A percentile compares a stretch with the other conserved stretches of the same genome.
phyloP scores from a whole-genome alignment of 2,113 vertebrate genomes.

The Cygnus buccinator region DNA sequence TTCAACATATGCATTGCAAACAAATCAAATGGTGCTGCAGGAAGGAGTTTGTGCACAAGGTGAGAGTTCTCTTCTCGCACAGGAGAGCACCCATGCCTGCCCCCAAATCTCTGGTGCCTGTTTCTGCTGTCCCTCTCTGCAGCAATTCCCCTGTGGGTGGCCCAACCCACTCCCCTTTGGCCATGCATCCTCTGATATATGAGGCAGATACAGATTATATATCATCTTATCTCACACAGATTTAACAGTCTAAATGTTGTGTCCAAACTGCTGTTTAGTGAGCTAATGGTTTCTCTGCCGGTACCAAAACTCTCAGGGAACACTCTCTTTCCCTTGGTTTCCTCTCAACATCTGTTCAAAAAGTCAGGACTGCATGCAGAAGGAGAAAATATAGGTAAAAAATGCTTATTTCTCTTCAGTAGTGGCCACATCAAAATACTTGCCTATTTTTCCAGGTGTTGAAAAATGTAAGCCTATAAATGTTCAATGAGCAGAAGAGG shows the following conservation, averaged over 20 bases:
- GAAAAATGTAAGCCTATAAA: neutral
- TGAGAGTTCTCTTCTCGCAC: neutral
- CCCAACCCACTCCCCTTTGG: neutral
- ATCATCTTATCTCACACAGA: neutral
- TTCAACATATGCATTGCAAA: neutral
- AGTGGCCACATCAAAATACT: neutral
- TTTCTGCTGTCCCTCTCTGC: neutral
- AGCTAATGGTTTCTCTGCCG: neutral
- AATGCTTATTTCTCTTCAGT: neutral
- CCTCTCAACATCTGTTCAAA: neutral
- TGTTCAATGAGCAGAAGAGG: neutral
- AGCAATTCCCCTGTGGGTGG: neutral
- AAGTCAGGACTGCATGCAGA: neutral
- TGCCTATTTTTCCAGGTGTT: neutral
- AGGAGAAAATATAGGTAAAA: neutral
- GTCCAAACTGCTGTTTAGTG: neutral
- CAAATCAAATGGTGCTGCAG: neutral
- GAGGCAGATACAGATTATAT: no score
- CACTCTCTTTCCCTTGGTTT: neutral
- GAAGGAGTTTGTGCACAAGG: rapidly evolving
- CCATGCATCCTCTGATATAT: neutral
- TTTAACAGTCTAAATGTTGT: neutral
- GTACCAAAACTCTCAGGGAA: neutral
- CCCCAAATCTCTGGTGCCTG: rapidly evolving
- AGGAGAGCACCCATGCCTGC: neutral